phyloP scores from a whole-genome alignment of 2,888 invertebrate species.

The Lasioglossum pauxillum region DNA sequence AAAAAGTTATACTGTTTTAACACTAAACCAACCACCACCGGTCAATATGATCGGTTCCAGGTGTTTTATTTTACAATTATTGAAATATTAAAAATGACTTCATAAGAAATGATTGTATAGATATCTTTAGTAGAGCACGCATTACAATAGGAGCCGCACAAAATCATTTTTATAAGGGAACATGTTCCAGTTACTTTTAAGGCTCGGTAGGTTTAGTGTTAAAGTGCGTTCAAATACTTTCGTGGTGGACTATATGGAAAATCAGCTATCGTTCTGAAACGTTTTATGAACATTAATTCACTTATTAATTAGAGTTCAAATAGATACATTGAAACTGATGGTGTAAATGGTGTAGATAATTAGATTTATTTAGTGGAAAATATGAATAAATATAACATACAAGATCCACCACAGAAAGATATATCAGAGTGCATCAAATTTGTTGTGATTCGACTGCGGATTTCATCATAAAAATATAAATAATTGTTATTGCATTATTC shows the following conservation, averaged over 20 bases:
- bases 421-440: background rate
- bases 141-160: too few species aligned
- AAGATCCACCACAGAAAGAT: background rate
- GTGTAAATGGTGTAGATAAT: background rate
- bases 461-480: background rate
- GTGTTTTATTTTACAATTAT: too few species aligned
- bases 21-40: too few species aligned
- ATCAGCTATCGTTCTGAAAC: background rate
- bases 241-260: background rate
- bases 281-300: conserved; percentile 4
- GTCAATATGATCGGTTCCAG: too few species aligned
- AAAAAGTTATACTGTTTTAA: too few species aligned
- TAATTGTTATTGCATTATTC: background rate
- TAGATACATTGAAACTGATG: background rate
- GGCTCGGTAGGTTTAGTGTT: too few species aligned
- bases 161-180: too few species aligned
- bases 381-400: conserved; percentile 1
- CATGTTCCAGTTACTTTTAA: too few species aligned
- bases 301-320: background rate
- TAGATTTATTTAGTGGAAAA: conserved; percentile 6
- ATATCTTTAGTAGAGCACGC: too few species aligned
- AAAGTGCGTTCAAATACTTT: too few species aligned
- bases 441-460: background rate
- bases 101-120: too few species aligned
- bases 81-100: too few species aligned